Evolutionary conservation across 2,888 invertebrate genomes (phyloP).

Genomic region (Aleiodes leptofemur): DNA sequence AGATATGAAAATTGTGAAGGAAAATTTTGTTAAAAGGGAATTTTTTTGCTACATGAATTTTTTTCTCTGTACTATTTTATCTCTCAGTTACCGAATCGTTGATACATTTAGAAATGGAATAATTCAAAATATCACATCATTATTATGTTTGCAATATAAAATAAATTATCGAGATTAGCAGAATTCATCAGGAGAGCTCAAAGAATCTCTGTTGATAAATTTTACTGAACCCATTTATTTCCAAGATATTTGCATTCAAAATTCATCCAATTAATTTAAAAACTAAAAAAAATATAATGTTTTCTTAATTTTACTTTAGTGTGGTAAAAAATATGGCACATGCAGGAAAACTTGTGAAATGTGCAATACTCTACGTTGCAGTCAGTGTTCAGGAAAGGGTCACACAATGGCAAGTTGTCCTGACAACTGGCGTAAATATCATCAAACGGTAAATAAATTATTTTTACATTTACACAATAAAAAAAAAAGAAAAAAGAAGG

Average conservation of each 20-base stretch:
- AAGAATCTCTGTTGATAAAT: neutral
- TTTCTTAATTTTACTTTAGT: slow-evolving; percentile 76
- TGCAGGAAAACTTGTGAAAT: slow-evolving; percentile 77
- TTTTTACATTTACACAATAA: slow-evolving; percentile 7
- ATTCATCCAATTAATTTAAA: slow-evolving; percentile 23
- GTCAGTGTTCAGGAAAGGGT: slow-evolving; percentile 80
- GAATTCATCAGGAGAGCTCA: too few species aligned
- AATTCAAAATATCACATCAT: too few species aligned
- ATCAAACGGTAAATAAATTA: slow-evolving; percentile 79
- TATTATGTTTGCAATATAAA: too few species aligned
- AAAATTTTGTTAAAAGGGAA: too few species aligned
- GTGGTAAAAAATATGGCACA: slow-evolving; percentile 76
- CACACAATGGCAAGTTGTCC: slow-evolving; percentile 82
- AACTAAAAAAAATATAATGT: slow-evolving; percentile 14
- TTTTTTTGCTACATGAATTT: too few species aligned
- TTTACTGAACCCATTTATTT: neutral
- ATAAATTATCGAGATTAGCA: too few species aligned
- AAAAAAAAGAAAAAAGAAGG: too few species aligned
- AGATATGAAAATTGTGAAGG: too few species aligned
- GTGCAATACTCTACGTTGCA: slow-evolving; percentile 77
- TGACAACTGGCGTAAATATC: slow-evolving; percentile 86
- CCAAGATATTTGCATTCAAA: too few species aligned
- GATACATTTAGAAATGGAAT: too few species aligned
- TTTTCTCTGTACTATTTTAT: too few species aligned
- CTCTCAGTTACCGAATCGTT: too few species aligned